phyloP scores from a whole-genome alignment of 2,797 vertebrate genomes.

The Etheostoma perlongum region DNA sequence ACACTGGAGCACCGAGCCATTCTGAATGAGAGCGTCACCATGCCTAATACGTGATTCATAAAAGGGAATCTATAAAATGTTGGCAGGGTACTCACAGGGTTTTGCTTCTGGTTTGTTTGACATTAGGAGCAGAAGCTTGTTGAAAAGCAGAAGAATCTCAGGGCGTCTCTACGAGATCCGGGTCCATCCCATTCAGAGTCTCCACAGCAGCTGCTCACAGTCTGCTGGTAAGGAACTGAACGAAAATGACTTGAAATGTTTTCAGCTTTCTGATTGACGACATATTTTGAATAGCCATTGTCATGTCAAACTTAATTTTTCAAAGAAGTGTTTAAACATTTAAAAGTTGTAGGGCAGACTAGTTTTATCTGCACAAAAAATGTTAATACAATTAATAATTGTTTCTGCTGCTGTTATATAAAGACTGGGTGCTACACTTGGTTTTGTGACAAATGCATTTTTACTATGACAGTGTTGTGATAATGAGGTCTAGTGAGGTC shows the following conservation, averaged over 20 bases:
- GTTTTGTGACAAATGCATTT: not conserved
- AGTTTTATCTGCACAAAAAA: not conserved
- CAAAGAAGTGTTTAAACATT: not conserved
- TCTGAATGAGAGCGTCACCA: not conserved
- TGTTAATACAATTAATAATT: too few relatives aligned
- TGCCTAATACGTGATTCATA: not conserved
- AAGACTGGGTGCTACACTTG: not conserved
- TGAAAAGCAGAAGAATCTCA: slow-evolving; percentile 93
- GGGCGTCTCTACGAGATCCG: slow-evolving; percentile 92
- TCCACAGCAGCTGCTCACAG: slow-evolving; percentile 72
- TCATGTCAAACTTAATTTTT: not conserved
- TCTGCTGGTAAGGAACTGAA: slow-evolving; percentile 81
- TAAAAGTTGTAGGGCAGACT: not conserved
- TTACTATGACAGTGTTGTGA: slow-evolving; percentile 1
- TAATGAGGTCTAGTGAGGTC: slow-evolving; percentile 2
- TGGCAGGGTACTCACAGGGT: not conserved
- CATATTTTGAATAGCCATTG: not conserved
- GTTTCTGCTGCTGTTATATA: too few relatives aligned
- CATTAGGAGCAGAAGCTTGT: slow-evolving; percentile 91
- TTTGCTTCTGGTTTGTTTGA: slow-evolving; percentile 33
- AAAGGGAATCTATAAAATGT: not conserved
- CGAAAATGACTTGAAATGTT: not conserved
- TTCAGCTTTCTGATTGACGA: not conserved
- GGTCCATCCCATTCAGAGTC: slow-evolving; percentile 85
- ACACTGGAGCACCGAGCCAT: not conserved